phyloP scores from a whole-genome alignment of 2,113 vertebrate genomes.

The Paramormyrops kingsleyae region DNA sequence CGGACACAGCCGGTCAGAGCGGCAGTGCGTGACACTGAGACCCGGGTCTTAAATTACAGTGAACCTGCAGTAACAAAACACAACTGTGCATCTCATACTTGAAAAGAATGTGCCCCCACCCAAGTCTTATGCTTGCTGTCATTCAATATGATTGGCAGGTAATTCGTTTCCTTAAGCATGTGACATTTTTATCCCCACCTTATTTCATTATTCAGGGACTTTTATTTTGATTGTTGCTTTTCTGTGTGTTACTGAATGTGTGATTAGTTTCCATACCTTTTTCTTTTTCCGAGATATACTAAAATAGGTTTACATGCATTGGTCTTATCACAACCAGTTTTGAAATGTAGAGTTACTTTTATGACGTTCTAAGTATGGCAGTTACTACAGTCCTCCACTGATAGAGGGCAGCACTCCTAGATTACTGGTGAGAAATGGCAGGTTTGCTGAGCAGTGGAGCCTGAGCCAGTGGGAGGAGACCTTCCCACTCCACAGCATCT shows the following conservation, averaged over 20 bases:
- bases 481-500: neutral
- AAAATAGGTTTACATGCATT: neutral
- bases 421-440: neutral
- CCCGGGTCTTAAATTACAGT: neutral
- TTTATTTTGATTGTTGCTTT: neutral
- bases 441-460: neutral
- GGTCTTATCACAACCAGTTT: neutral
- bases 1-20: neutral
- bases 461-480: neutral
- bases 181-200: neutral
- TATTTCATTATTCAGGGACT: constrained; percentile 19
- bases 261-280: neutral
- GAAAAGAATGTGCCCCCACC: neutral
- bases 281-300: neutral
- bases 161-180: neutral
- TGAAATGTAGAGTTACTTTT: neutral
- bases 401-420: neutral
- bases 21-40: neutral
- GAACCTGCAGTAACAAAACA: neutral
- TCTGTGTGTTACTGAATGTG: neutral
- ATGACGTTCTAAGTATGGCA: neutral
- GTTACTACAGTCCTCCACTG: neutral
- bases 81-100: constrained; percentile 9
- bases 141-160: neutral
- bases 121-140: neutral